These are phyloP conservation scores for Ctenosaura bakeri DNA, from an alignment of 2,797 vertebrate species.

Conservation along the genomic window DNA sequence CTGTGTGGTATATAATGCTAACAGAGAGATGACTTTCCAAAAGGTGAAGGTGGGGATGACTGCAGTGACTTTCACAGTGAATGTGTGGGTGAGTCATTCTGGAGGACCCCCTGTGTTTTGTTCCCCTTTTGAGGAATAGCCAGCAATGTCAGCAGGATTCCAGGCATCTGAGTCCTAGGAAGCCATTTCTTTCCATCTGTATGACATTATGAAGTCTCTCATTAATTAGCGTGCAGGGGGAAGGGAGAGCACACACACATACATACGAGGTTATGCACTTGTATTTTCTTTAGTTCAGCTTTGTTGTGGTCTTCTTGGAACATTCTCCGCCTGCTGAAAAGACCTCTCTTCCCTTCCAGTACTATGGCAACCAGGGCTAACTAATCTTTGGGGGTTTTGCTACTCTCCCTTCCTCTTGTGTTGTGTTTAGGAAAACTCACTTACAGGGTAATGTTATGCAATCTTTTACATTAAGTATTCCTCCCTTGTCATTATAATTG, in stretches of 20 bases:
- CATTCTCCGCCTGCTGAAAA: neutral
- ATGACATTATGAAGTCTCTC: slow-evolving; percentile 9
- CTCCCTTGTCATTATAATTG: neutral
- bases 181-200: neutral
- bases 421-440: neutral
- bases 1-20: slow-evolving; percentile 5
- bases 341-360: neutral
- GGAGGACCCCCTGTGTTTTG: neutral
- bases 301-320: neutral
- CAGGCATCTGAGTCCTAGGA: neutral
- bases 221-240: neutral
- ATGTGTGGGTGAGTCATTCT: neutral
- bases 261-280: neutral
- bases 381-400: neutral
- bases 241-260: slow-evolving; percentile 1
- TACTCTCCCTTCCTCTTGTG: neutral
- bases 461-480: neutral
- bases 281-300: neutral
- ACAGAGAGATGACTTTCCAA: neutral
- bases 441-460: neutral
- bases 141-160: neutral
- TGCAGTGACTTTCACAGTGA: neutral
- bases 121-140: neutral
- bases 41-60: neutral
- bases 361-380: neutral